A percentile compares a stretch with the other conserved stretches of the same genome.
phyloP scores from a whole-genome alignment of 2,113 vertebrate species.

The Puma concolor region DNA sequence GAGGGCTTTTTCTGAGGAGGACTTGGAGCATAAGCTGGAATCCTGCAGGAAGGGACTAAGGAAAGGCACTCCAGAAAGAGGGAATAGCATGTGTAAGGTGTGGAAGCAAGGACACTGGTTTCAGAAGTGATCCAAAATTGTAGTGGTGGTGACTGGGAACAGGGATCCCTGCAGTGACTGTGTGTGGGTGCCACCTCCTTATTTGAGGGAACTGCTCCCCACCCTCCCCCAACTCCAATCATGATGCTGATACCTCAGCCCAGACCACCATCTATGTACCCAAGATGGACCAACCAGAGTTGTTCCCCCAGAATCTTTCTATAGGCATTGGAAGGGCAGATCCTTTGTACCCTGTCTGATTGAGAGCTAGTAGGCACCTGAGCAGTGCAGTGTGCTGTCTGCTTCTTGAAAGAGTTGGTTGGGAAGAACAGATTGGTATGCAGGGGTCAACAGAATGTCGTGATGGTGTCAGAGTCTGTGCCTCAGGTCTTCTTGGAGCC shows the following conservation, averaged over 20 bases:
- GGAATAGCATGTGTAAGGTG: not conserved
- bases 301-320: not conserved
- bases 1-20: not conserved
- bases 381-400: not conserved
- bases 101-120: not conserved
- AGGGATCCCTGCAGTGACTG: not conserved
- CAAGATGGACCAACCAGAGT: not conserved
- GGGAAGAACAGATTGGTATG: not conserved
- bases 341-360: not conserved
- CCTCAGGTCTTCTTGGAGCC: not conserved
- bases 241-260: not conserved
- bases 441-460: not conserved
- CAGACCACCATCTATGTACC: not conserved
- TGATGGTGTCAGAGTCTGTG: not conserved
- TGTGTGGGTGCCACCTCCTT: not conserved
- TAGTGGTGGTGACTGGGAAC: not conserved
- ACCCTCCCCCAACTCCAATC: not conserved
- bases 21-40: not conserved
- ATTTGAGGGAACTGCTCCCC: not conserved
- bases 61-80: not conserved
- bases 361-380: not conserved
- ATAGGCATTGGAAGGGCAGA: not conserved
- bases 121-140: not conserved
- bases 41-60: not conserved
- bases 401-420: not conserved